phyloP scores from a whole-genome alignment of 2,888 invertebrate genomes.

The Drosophila mettleri region DNA sequence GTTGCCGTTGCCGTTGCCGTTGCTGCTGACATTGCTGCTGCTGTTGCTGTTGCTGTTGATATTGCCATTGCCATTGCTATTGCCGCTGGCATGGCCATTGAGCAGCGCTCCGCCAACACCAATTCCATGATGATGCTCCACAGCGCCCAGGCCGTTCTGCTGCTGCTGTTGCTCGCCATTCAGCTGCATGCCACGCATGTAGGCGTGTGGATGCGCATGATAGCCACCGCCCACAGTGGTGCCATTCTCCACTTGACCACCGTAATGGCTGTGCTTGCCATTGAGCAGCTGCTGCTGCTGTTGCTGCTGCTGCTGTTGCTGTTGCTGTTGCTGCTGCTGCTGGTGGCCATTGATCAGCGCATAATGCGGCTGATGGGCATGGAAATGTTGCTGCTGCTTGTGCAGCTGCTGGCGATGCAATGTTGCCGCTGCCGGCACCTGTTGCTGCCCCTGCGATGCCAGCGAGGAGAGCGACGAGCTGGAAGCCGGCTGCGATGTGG shows the following conservation, averaged over 20 bases:
- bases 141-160: conserved; percentile 43
- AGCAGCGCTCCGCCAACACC: conserved; percentile 41
- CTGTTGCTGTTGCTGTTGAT: conserved; percentile 15
- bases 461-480: conserved; percentile 83
- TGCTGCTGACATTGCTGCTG: conserved; percentile 9
- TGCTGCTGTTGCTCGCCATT: conserved; percentile 56
- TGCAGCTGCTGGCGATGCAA: conserved; percentile 72
- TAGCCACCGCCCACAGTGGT: conserved; percentile 43
- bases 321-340: conserved; percentile 57
- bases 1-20: conserved; percentile 31
- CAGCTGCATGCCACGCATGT: conserved; percentile 42
- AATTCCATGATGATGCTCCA: conserved; percentile 48
- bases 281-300: conserved; percentile 54
- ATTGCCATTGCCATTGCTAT: conserved; percentile 27
- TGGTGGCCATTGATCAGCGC: conserved; percentile 61
- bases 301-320: conserved; percentile 49
- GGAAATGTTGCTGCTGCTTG: conserved; percentile 70
- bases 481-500: conserved; percentile 83
- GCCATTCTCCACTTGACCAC: conserved; percentile 56
- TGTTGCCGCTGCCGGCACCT: conserved; percentile 57
- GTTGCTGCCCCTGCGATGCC: conserved; percentile 82
- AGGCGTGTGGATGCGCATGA: conserved; percentile 56
- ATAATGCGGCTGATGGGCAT: conserved; percentile 65
- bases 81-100: conserved; percentile 60
- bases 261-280: conserved; percentile 59